These are phyloP conservation scores for Cassiopea andromeda DNA, from an alignment of 30 jellyfish, hydroid and myxozoan species.

Conservation along the genomic window DNA sequence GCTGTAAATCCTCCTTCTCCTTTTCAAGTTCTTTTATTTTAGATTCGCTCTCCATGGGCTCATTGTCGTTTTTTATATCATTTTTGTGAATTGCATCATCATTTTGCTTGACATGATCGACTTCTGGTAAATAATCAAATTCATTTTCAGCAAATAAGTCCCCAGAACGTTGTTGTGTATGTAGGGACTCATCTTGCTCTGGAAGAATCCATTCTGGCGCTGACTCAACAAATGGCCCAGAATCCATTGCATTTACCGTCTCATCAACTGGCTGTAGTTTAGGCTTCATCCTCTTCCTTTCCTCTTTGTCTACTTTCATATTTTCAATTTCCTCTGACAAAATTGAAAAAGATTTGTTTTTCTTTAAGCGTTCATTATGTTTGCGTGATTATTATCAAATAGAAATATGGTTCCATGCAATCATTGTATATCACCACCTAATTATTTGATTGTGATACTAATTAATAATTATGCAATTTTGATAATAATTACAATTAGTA, in stretches of 20 bases:
- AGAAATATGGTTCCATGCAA: no score
- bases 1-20: conserved; percentile 81
- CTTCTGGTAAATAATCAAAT: conserved; percentile 14
- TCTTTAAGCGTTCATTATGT: background rate
- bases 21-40: conserved; percentile 73
- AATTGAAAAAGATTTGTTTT: background rate
- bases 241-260: conserved; percentile 24
- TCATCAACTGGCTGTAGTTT: conserved; percentile 50
- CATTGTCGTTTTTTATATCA: background rate
- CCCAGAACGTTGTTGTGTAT: background rate
- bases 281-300: background rate
- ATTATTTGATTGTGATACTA: no score
- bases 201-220: conserved; percentile 75
- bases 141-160: conserved; percentile 23
- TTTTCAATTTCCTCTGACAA: conserved; percentile 12
- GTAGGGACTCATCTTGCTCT: conserved; percentile 35
- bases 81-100: background rate
- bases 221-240: conserved; percentile 52
- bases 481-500: no score
- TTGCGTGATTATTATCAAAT: no score
- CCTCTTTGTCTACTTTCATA: background rate
- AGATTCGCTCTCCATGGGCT: conserved; percentile 13
- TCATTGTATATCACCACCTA: no score
- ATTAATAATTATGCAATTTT: no score
- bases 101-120: background rate